These are phyloP conservation scores for Chanos chanos DNA, from an alignment of 2,797 vertebrate genomes.

Conservation along the genomic window DNA sequence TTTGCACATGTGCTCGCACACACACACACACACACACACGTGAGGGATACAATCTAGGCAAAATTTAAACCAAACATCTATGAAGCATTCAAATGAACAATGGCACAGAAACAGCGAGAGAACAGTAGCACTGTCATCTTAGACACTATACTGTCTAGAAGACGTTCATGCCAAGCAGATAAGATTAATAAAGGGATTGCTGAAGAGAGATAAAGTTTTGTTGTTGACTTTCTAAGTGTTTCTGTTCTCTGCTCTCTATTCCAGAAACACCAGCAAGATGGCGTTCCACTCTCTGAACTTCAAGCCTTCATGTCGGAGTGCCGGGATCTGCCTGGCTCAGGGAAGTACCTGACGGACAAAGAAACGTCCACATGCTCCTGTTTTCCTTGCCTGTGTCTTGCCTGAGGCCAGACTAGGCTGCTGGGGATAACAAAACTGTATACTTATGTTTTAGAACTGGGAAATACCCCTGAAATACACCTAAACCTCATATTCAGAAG, in stretches of 20 bases:
- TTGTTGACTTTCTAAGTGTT: no score
- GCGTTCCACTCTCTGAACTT: conserved; percentile 78
- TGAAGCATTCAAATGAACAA: no score
- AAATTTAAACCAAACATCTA: no score
- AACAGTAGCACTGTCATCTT: no score
- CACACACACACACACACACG: no score
- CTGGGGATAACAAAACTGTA: not conserved
- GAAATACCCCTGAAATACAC: no score
- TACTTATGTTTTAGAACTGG: no score
- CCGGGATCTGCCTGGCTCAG: conserved; percentile 80
- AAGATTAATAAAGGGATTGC: not conserved
- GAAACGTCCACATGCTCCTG: conserved; percentile 50
- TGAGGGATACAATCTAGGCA: no score
- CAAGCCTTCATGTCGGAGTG: conserved; percentile 81
- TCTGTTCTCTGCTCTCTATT: conserved; percentile 5
- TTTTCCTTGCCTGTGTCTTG: conserved; percentile 53
- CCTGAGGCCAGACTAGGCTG: conserved; percentile 47
- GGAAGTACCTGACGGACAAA: conserved; percentile 74
- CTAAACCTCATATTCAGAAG: no score
- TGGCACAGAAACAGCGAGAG: no score
- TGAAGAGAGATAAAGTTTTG: not conserved
- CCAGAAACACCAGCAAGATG: conserved; percentile 83
- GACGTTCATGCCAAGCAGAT: not conserved
- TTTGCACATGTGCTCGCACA: no score
- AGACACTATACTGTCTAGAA: not conserved